Evolutionary conservation across 1,140 invertebrate species (phyloP), one percentile per base, ranked within the genome.

Genomic region (Sinonovacula constricta): DNA sequence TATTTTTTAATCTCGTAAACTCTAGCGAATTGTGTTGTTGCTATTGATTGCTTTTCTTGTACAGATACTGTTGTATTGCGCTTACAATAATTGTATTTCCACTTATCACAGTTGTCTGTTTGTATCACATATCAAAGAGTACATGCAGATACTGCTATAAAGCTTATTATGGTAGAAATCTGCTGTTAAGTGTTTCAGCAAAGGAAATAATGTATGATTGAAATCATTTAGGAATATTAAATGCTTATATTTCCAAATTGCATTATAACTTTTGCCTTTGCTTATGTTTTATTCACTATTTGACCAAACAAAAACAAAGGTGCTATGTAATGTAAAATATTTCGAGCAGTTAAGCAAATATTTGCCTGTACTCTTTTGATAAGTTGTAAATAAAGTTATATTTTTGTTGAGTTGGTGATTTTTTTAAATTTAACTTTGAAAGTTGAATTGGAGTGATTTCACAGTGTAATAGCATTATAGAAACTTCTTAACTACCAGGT

Each of bases 61-160:
- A 24, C 26, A 60, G 28, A 3, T 22, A 18, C 30, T 74, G 60
- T 74, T 62, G 53, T 74, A 65, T 74, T 74, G 71, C 71, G 71
- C 71, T 74, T 74, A 74, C 71, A 74, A 74, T 74, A 65, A 54
- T 56, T 74, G 71, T 18, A 45, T 45, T 45, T 18, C 18, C 18
- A 45, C 7, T 18, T 45, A 10, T 10, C 39, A 10, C 39, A 45
- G n/a, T 45, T 7, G 18, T 18, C 39, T 45, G 39, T 45, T 7
- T 45, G 39, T 10, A 45, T 45, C 30, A 51, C 14, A 51, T 14
- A 4, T 49, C 1, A 10, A 34, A 22, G 24, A 31, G 26, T 53
- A 33, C 30, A 10, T 49, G 39, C 26, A 53, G 51, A 53, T n/a
- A 45, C 22, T 49, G 34, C 34, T 69, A 28, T 69, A n/a, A n/a